phyloP scores from a whole-genome alignment of 2,888 invertebrate genomes.

The Drosophila vallismaia region DNA sequence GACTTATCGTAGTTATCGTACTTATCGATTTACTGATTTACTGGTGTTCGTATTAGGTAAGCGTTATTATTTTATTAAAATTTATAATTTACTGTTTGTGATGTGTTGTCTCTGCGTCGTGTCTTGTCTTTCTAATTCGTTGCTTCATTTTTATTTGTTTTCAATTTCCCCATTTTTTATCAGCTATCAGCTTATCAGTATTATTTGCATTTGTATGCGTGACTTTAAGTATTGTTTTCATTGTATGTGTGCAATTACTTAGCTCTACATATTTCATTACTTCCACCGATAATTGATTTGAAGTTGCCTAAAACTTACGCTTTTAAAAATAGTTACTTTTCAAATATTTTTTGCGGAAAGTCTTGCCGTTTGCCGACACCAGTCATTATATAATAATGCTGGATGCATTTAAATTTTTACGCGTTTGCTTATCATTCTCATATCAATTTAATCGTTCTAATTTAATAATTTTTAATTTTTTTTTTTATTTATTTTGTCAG shows the following conservation, averaged over 20 bases:
- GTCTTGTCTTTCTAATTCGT: constrained; percentile 61
- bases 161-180: constrained; percentile 26
- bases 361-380: constrained; percentile 56
- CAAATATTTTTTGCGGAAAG: constrained; percentile 54
- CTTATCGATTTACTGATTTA: neutral
- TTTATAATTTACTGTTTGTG: constrained; percentile 59
- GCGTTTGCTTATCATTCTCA: constrained; percentile 45
- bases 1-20: too few relatives aligned
- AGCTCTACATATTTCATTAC: constrained; percentile 60
- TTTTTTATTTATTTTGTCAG: constrained; percentile 57
- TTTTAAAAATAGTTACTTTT: constrained; percentile 56
- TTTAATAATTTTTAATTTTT: constrained; percentile 47
- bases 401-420: constrained; percentile 40
- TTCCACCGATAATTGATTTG: constrained; percentile 63
- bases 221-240: constrained; percentile 44
- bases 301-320: constrained; percentile 63
- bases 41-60: constrained; percentile 33
- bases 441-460: constrained; percentile 45
- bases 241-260: constrained; percentile 65
- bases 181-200: constrained; percentile 24
- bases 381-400: constrained; percentile 71
- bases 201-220: constrained; percentile 20
- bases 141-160: constrained; percentile 45
- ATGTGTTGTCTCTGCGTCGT: constrained; percentile 49
- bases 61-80: constrained; percentile 46